Evolutionary conservation across 2,888 invertebrate genomes (phyloP).

Genomic region (Taenaris catops): DNA sequence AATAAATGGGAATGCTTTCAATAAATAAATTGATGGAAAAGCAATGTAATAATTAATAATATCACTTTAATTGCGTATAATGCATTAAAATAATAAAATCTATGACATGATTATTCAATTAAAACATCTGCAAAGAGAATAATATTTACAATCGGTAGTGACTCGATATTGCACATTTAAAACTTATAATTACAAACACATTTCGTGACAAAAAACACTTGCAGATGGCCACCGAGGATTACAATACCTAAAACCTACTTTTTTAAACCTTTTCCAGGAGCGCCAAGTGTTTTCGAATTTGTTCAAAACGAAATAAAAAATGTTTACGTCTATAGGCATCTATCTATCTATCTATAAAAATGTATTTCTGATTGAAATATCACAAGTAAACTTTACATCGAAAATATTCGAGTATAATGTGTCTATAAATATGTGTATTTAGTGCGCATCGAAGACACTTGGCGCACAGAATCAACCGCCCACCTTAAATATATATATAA

Average conservation of each 20-base stretch:
- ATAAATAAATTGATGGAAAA: constrained; percentile 62
- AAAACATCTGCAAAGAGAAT: constrained; percentile 32
- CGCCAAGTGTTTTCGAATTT: constrained; percentile 8
- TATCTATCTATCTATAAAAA: constrained; percentile 7
- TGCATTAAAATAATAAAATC: constrained; percentile 37
- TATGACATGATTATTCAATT: constrained; percentile 40
- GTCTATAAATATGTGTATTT: constrained; percentile 5
- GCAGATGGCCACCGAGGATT: constrained; percentile 40
- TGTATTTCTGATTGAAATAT: constrained; percentile 4
- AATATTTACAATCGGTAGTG: constrained; percentile 58
- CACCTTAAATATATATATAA: constrained; percentile 3
- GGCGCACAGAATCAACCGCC: constrained; percentile 2
- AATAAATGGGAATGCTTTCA: constrained; percentile 65
- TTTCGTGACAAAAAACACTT: constrained; percentile 36
- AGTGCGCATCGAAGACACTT: constrained; percentile 1
- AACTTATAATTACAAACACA: constrained; percentile 68
- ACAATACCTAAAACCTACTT: constrained; percentile 9
- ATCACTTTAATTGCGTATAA: constrained; percentile 40
- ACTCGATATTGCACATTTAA: constrained; percentile 69
- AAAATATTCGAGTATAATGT: constrained; percentile 10
- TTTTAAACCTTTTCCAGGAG: not conserved
- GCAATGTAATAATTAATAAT: constrained; percentile 44
- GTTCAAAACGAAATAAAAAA: constrained; percentile 3
- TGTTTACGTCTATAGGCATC: no score
- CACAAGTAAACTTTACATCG: constrained; percentile 2